These are phyloP conservation scores for Mormyrus iriodes DNA, from an alignment of 2,113 vertebrate genomes.

Conservation along the genomic window DNA sequence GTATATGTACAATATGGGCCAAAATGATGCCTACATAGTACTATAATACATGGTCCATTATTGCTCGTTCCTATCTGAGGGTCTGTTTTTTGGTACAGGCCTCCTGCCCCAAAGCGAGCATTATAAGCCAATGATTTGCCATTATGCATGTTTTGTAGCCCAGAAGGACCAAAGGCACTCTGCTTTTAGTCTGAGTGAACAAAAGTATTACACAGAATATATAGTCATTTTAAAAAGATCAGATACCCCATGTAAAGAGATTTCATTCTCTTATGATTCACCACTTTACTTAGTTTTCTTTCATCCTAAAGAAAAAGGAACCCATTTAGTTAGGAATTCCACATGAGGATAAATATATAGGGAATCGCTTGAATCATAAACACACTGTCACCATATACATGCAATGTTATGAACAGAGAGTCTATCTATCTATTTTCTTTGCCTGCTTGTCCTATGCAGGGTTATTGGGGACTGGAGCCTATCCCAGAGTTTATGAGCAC, in stretches of 20 bases:
- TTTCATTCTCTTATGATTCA: not conserved
- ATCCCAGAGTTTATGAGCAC: not conserved
- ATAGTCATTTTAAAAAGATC: not conserved
- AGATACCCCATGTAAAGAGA: not conserved
- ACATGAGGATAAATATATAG: not conserved
- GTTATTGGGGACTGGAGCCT: not conserved
- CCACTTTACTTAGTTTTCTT: not conserved
- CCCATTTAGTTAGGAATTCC: not conserved
- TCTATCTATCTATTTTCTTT: not conserved
- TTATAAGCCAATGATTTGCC: not conserved
- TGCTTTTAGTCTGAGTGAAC: conserved; percentile 1
- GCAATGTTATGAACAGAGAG: not conserved
- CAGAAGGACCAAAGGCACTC: not conserved
- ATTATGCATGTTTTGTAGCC: not conserved
- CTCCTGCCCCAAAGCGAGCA: not conserved
- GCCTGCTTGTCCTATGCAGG: not conserved
- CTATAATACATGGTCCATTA: not conserved
- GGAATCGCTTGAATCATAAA: not conserved
- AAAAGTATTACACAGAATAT: not conserved
- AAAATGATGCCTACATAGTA: not conserved
- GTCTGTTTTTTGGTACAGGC: not conserved
- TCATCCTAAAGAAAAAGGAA: not conserved
- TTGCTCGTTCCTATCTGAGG: not conserved
- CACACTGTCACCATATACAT: not conserved
- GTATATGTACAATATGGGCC: not conserved